Base-by-base conservation (phyloP, 2,888 invertebrate species). In the Chrysolina haemoptera region DNA sequence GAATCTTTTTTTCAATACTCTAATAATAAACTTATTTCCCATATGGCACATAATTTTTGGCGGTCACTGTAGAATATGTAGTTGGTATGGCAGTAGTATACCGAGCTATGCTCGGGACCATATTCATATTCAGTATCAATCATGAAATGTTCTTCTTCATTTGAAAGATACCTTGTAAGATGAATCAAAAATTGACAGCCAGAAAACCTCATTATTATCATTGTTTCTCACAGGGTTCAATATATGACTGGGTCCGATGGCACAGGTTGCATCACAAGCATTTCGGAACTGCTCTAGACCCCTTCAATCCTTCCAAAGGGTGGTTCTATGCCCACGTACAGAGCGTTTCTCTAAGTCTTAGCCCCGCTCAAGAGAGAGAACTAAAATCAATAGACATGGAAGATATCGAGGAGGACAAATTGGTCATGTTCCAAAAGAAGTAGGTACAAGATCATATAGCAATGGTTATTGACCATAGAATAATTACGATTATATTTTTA, bases 181-280 rank as follows among this genome's bases (percentile, higher is more conserved):
- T 35, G 4, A 8, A 6, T 35, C 6, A 35, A 27, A 10, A 40
- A 69, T 41, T 59, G 43, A 48, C 67, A 55, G 71, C 27, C 69
- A 53, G 27, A 64, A 55, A 68, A n/a, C n/a, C n/a, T n/a, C n/a
- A n/a, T n/a, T n/a, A n/a, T n/a, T n/a, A n/a, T 43, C 66, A 12
- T 14, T 12, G n/a, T 20, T 74, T n/a, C 11, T 43, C 20, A 10
- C 12, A 95, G 95, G 96, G 96, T 75, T 89, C 94, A 14, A 93
- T 97, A 81, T 95, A 95, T 87, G 92, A 94, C 81, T 97, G 96
- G 96, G 95, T 95, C 0, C 89, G 92, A 70, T 89, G 92, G 76
- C 97, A 97, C 87, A 91, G 96, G 68, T 88, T 96, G 12, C 96
- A 97, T 82, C 97, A 97, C 86, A 91, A 93, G 72, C 91, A 92